A percentile compares a stretch with the other conserved stretches of the same genome.
Evolutionary conservation across 92 coral and sea anemone species (phyloP).

Genomic region (Epizoanthus ramosus): DNA sequence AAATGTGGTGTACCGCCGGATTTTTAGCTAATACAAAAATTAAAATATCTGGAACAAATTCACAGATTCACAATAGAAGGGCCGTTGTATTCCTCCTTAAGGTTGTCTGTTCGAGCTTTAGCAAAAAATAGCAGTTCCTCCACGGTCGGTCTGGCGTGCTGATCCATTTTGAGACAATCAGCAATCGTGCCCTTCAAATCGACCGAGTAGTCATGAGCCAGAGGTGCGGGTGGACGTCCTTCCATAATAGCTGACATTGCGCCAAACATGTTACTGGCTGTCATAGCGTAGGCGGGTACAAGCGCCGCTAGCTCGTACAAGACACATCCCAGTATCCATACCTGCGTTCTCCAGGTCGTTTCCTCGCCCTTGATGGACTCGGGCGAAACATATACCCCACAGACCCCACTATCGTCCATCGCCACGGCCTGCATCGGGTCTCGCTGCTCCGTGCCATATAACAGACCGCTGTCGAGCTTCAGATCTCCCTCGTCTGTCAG

Average conservation of each 20-base stretch:
- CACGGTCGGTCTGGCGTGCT: slow-evolving; percentile 61
- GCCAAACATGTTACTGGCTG: slow-evolving; percentile 91
- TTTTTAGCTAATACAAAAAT: not conserved
- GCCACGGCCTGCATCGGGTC: slow-evolving; percentile 77
- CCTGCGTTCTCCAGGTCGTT: slow-evolving; percentile 66
- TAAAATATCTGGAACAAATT: not conserved
- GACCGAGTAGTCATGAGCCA: slow-evolving; percentile 37
- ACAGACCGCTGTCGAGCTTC: slow-evolving; percentile 87
- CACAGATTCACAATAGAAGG: slow-evolving; percentile 55
- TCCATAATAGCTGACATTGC: slow-evolving; percentile 95
- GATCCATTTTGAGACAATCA: slow-evolving; percentile 51
- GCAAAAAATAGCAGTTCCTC: slow-evolving; percentile 61
- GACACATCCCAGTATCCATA: slow-evolving; percentile 89
- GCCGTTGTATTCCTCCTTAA: slow-evolving; percentile 50
- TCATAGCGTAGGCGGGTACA: slow-evolving; percentile 89
- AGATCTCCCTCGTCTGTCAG: slow-evolving; percentile 83
- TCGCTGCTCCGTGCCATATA: slow-evolving; percentile 64
- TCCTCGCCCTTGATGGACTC: slow-evolving; percentile 88
- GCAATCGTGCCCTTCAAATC: slow-evolving; percentile 43
- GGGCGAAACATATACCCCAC: slow-evolving; percentile 88
- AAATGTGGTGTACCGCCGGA: not conserved
- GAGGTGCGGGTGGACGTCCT: slow-evolving; percentile 68
- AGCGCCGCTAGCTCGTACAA: slow-evolving; percentile 83
- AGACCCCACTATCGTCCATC: slow-evolving; percentile 69
- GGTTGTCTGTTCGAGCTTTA: slow-evolving; percentile 39